phyloP scores from a whole-genome alignment of 2,797 vertebrate genomes.

The Neopelma chrysocephalum region DNA sequence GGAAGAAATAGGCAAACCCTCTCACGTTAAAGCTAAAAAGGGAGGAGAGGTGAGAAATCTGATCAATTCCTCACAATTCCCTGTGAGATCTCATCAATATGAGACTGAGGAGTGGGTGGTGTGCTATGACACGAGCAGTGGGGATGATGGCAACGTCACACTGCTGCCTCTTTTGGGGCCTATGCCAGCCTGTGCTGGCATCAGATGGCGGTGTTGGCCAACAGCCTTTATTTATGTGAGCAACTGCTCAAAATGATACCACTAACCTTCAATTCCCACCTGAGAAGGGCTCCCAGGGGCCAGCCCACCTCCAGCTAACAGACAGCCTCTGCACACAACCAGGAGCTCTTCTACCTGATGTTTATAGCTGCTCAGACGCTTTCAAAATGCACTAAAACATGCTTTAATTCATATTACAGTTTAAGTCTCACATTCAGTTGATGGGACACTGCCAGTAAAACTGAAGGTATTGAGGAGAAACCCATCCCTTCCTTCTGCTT shows the following conservation, averaged over 20 bases:
- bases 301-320: not conserved
- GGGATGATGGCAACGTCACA: not conserved
- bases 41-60: not conserved
- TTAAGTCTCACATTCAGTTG: not conserved
- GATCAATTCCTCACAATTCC: not conserved
- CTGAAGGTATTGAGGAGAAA: not conserved
- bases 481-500: not conserved
- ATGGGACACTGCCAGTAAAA: not conserved
- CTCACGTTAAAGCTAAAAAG: not conserved
- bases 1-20: not conserved
- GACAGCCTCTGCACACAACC: not conserved
- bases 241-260: not conserved
- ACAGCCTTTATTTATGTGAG: not conserved
- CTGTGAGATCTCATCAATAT: not conserved
- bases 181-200: not conserved
- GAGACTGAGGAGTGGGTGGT: not conserved
- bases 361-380: not conserved
- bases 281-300: fast-evolving
- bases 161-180: not conserved
- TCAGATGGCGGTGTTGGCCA: not conserved
- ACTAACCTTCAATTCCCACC: not conserved
- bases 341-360: not conserved
- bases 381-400: not conserved
- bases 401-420: not conserved
- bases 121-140: not conserved